A percentile compares a stretch with the other conserved stretches of the same genome.
Evolutionary conservation across 2,888 invertebrate species (phyloP).

Genomic region (Cheilosia scutellata): DNA sequence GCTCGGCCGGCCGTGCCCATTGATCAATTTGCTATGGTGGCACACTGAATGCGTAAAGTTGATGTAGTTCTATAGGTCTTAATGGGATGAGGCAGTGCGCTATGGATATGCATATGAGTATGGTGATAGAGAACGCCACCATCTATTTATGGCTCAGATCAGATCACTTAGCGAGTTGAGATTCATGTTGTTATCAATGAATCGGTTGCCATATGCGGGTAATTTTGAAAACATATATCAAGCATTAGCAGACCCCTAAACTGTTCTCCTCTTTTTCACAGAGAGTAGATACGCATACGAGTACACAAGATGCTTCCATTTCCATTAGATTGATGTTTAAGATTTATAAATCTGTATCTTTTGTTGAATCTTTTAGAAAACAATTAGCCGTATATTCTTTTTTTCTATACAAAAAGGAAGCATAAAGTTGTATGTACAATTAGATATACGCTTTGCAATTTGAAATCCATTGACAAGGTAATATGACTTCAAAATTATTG

Average conservation of each 20-base stretch:
- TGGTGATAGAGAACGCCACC: background rate
- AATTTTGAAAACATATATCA: background rate
- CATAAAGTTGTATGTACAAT: too few species aligned
- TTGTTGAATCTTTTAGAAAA: too few species aligned
- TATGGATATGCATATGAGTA: background rate
- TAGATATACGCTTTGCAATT: too few species aligned
- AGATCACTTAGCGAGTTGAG: constrained; percentile 26
- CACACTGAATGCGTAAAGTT: constrained; percentile 38
- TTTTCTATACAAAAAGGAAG: too few species aligned
- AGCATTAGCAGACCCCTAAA: background rate
- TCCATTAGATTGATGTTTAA: background rate
- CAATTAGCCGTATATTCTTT: too few species aligned
- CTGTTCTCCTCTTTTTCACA: background rate
- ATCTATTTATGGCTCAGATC: background rate
- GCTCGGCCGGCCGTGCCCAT: constrained; percentile 17
- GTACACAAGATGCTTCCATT: background rate
- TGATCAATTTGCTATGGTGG: constrained; percentile 35
- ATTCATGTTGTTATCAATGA: constrained; percentile 49
- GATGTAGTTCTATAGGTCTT: constrained; percentile 11
- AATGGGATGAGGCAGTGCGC: constrained; percentile 5
- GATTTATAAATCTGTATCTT: too few species aligned
- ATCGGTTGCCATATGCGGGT: constrained; percentile 29
- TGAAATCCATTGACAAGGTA: too few species aligned
- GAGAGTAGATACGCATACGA: background rate
- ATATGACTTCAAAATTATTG: too few species aligned